Evolutionary conservation across 2,888 invertebrate species (phyloP).

Genomic region (Axea sp.): DNA sequence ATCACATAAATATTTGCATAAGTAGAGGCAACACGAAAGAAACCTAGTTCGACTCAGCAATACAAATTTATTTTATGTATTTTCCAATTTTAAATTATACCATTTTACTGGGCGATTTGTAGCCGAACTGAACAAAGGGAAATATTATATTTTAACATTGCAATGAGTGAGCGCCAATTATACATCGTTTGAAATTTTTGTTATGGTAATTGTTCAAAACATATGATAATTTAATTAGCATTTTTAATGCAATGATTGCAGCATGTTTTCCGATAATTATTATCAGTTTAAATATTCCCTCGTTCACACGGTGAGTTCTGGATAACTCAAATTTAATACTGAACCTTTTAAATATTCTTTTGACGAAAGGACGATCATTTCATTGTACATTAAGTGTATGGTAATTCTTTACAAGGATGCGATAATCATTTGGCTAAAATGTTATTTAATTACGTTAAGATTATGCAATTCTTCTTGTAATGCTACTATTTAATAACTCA

Average conservation of each 20-base stretch:
- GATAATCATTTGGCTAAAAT: neutral
- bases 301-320: too few relatives aligned
- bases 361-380: neutral
- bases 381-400: neutral
- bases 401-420: conserved; percentile 1
- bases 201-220: conserved; percentile 5
- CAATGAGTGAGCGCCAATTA: conserved; percentile 11
- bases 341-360: neutral
- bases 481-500: conserved; percentile 2
- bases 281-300: conserved; percentile 3
- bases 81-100: neutral
- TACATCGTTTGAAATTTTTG: neutral
- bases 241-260: neutral
- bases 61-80: conserved; percentile 1
- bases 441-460: neutral
- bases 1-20: too few relatives aligned
- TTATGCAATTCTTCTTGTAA: neutral
- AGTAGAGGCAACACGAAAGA: too few relatives aligned
- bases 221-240: conserved; percentile 23
- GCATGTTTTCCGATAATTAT: neutral
- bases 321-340: conserved; percentile 7
- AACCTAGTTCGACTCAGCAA: neutral
- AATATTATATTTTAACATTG: conserved; percentile 2
- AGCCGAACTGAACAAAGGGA: neutral
- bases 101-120: conserved; percentile 20